Evolutionary conservation across 2,888 invertebrate species (phyloP), one percentile per base, ranked within the genome.

Genomic region (Meloe dianella): DNA sequence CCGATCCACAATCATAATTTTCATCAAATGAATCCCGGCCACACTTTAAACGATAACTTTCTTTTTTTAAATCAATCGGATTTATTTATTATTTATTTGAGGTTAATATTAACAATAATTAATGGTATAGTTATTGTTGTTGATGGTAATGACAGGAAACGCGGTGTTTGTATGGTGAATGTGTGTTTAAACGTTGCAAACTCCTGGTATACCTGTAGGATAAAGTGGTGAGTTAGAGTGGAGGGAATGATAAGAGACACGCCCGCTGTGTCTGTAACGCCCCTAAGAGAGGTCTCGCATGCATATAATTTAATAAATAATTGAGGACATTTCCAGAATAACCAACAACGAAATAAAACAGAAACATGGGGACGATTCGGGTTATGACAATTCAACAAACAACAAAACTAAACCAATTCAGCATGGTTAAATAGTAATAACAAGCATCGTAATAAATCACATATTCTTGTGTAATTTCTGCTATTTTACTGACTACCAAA

Each of bases 191-290:
- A 75, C 73, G 74, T 74, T 73, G 73, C 75, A 76, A 76, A 74
- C 75, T 77, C 72, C 72, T 69, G 73, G 74, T 41, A 7, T 76
- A 77, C 77, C 74, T 74, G 73, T 71, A 70, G 74, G 71, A 77
- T 76, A 75, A 72, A 74, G 74, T 73, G 47, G 4, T 51, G 24
- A 14, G 24, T 71, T 68, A 74, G 72, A 74, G 75, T 74, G 74
- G 74, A 72, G 75, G 76, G 77, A 72, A 75, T 69, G 73, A 67
- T 54, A 65, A 65, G 75, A 76, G 78, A 78, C 78, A 80, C 82
- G 81, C 82, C 82, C 69, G 70, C 65, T 75, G 71, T 75, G 72
- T 68, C 71, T 73, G 76, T 75, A 78, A 75, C 81, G 81, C 80
- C 81, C 80, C 77, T 77, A 61, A 63, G 74, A 63, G 74, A 74